A percentile compares a stretch with the other conserved stretches of the same genome.
phyloP scores from a whole-genome alignment of 2,888 invertebrate species.

The Masnerella sp. region DNA sequence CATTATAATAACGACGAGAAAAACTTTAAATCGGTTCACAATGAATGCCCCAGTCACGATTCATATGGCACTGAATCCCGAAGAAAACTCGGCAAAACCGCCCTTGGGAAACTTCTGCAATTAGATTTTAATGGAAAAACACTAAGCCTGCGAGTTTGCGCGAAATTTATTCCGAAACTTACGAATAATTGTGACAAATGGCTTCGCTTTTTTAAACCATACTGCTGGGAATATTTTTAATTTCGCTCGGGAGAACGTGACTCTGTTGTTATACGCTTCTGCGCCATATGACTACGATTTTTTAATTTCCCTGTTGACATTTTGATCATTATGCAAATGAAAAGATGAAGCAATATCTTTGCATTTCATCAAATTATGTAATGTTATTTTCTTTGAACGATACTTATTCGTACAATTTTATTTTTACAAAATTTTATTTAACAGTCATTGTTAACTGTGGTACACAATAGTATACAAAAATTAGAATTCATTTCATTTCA shows the following conservation, averaged over 20 bases:
- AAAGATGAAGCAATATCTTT: too few relatives aligned
- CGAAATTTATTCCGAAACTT: too few relatives aligned
- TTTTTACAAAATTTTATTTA: too few relatives aligned
- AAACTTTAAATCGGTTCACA: slow-evolving; percentile 29
- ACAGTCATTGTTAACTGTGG: too few relatives aligned
- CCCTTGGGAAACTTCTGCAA: not conserved
- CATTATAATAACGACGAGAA: slow-evolving; percentile 40
- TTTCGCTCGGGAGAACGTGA: not conserved
- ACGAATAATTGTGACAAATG: not conserved
- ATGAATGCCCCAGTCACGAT: slow-evolving; percentile 39
- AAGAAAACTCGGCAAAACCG: slow-evolving; percentile 11
- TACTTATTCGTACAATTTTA: too few relatives aligned
- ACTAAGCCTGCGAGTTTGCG: not conserved
- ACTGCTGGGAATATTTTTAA: slow-evolving; percentile 11
- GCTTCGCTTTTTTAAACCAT: not conserved
- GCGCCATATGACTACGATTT: slow-evolving; percentile 3
- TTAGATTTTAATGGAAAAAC: slow-evolving; percentile 17
- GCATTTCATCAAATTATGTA: too few relatives aligned
- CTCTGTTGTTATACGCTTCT: slow-evolving; percentile 13
- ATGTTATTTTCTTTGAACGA: too few relatives aligned
- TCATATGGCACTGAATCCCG: slow-evolving; percentile 22
- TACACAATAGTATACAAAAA: too few relatives aligned
- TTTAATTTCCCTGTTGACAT: slow-evolving; percentile 19
- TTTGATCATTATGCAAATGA: slow-evolving; percentile 5
- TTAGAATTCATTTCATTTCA: too few relatives aligned